These are phyloP conservation scores for Sitta carolinensis DNA, from an alignment of 2,797 vertebrate species.

Conservation along the genomic window DNA sequence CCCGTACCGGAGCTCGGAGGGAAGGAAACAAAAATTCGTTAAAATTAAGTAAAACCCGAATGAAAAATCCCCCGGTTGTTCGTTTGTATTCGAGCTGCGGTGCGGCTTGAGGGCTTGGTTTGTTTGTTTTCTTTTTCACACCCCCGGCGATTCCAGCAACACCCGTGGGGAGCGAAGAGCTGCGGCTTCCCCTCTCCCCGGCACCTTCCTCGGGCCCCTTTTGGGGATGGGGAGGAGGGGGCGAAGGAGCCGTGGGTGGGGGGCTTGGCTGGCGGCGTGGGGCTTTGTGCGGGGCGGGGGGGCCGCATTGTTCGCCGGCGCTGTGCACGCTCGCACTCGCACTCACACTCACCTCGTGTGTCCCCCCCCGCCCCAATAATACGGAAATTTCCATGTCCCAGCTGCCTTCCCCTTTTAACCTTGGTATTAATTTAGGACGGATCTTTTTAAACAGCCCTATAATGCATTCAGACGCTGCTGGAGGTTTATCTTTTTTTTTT, in stretches of 20 bases:
- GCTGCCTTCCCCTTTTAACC: conserved; percentile 48
- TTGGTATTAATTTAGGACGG: conserved; percentile 59
- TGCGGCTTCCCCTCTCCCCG: background rate
- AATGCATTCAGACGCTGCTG: conserved; percentile 65
- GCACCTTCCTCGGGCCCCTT: background rate
- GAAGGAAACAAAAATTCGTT: background rate
- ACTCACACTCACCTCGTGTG: background rate
- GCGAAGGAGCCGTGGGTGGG: background rate
- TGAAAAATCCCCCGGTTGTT: background rate
- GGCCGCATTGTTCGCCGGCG: background rate
- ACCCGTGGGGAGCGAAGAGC: background rate
- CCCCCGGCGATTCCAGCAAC: background rate
- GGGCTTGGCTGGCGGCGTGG: background rate
- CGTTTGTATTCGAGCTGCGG: background rate
- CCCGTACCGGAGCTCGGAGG: background rate
- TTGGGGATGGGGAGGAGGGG: background rate
- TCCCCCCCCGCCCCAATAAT: background rate
- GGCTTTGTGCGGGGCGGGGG: background rate
- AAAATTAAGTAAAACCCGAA: background rate
- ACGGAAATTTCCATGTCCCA: conserved; percentile 50
- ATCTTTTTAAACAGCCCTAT: conserved; percentile 31
- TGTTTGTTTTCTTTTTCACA: background rate
- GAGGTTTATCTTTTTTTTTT: conserved; percentile 57
- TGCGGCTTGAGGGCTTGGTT: background rate
- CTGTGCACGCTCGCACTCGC: background rate